Conservation (phyloP, 1,140 invertebrate species). For the Calliopsis andreniformis region DNA sequence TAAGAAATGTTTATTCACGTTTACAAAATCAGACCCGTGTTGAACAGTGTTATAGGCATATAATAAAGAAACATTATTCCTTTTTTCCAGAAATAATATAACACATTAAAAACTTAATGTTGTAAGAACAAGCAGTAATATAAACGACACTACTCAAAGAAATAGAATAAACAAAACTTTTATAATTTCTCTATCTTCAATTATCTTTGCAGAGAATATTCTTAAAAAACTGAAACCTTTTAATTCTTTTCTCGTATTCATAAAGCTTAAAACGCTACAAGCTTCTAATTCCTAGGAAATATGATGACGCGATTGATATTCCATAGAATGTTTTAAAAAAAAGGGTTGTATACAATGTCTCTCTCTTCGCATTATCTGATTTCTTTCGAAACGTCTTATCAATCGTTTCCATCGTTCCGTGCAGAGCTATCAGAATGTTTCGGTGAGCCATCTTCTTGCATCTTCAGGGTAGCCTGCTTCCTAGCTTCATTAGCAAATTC, state of each 20-base stretch:
- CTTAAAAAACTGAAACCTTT: background rate
- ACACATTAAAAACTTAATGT: background rate
- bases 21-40: too few relatives aligned
- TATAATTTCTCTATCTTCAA: background rate
- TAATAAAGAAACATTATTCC: too few relatives aligned
- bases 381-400: background rate
- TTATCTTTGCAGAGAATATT: background rate
- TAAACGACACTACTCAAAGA: background rate
- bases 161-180: background rate
- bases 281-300: background rate
- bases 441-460: background rate
- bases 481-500: background rate
- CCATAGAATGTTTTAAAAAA: too few relatives aligned
- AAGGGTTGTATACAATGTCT: background rate
- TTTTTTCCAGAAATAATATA: background rate
- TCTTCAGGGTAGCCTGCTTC: slow-evolving; percentile 2
- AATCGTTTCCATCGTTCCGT: background rate
- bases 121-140: background rate
- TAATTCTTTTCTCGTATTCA: background rate
- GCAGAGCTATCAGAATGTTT: background rate
- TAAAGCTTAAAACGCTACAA: background rate
- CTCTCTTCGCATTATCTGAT: background rate
- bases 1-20: too few relatives aligned
- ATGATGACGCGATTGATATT: too few relatives aligned
- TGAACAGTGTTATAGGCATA: too few relatives aligned